Evolutionary conservation across 1,140 invertebrate species (phyloP).

Genomic region (Diorhabda sublineata): DNA sequence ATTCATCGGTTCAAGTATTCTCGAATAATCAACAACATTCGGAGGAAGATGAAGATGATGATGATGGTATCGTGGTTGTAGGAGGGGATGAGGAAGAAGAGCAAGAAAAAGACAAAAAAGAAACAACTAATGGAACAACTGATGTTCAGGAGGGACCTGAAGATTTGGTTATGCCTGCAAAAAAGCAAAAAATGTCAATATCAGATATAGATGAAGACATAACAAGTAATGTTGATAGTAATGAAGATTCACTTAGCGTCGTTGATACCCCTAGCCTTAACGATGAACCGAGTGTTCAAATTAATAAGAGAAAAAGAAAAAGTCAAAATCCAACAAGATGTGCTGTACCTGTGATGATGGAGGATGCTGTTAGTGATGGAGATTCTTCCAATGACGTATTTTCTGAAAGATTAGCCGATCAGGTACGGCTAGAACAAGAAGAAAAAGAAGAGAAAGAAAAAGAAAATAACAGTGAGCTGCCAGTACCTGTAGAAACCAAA

Average conservation of each 20-base stretch:
- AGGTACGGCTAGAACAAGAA: constrained; percentile 25
- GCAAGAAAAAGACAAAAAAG: constrained; percentile 28
- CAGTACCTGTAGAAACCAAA: constrained; percentile 24
- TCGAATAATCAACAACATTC: constrained; percentile 44
- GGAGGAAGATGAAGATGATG: constrained; percentile 54
- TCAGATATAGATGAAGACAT: constrained; percentile 64
- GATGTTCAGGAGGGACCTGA: constrained; percentile 54
- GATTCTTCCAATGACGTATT: constrained; percentile 62
- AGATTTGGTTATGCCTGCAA: constrained; percentile 62
- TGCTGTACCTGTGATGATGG: constrained; percentile 57
- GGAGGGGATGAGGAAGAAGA: constrained; percentile 61
- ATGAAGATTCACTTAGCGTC: constrained; percentile 65
- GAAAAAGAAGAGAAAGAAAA: constrained; percentile 25
- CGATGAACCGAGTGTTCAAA: constrained; percentile 50
- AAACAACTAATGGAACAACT: constrained; percentile 33
- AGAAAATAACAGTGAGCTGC: constrained; percentile 21
- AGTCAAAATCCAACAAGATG: constrained; percentile 87
- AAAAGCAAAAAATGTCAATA: constrained; percentile 56
- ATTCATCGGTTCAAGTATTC: constrained; percentile 38
- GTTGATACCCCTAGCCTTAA: constrained; percentile 53
- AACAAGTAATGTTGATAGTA: constrained; percentile 65
- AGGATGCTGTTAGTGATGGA: constrained; percentile 52
- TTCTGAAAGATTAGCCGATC: constrained; percentile 35
- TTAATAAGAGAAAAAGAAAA: constrained; percentile 77
- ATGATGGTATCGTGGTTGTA: constrained; percentile 60